Evolutionary conservation across 2,113 vertebrate species (phyloP).

Genomic region (Microtus oregoni): DNA sequence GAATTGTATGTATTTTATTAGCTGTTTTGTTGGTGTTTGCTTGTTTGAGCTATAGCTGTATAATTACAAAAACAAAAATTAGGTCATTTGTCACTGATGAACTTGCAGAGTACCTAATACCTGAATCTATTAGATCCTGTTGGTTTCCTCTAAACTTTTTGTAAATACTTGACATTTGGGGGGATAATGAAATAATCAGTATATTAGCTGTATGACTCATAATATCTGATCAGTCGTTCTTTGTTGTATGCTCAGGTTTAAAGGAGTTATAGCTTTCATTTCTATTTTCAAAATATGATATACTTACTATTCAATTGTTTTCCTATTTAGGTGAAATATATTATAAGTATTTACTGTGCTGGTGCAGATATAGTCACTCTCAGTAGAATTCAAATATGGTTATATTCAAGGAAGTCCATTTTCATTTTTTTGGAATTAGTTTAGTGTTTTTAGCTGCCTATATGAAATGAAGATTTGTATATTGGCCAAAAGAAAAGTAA

Average conservation of each 20-base stretch:
- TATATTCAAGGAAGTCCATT: slow-evolving; percentile 58
- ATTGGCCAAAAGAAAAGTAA: slow-evolving; percentile 59
- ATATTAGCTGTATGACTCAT: slow-evolving; percentile 18
- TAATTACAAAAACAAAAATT: slow-evolving; percentile 32
- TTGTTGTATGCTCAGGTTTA: slow-evolving; percentile 31
- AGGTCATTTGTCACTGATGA: not conserved
- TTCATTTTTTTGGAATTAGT: slow-evolving; percentile 60
- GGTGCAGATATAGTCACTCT: not conserved
- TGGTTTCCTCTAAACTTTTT: slow-evolving; percentile 52
- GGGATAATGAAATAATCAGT: slow-evolving; percentile 36
- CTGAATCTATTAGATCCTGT: slow-evolving; percentile 13
- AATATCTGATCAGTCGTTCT: slow-evolving; percentile 34
- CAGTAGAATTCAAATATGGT: slow-evolving; percentile 38
- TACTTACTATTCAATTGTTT: slow-evolving; percentile 54
- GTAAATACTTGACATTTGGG: slow-evolving; percentile 28
- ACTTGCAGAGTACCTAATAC: slow-evolving; percentile 32
- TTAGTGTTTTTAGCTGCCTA: slow-evolving; percentile 58
- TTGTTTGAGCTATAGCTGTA: slow-evolving; percentile 36
- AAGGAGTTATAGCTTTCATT: slow-evolving; percentile 12
- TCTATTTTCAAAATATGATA: slow-evolving; percentile 47
- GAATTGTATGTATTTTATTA: slow-evolving; percentile 10
- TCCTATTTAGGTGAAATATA: slow-evolving; percentile 50
- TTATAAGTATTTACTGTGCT: slow-evolving; percentile 47
- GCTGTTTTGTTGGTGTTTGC: not conserved
- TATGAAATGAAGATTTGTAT: slow-evolving; percentile 61